Evolutionary conservation across 2,888 invertebrate species (phyloP).

Genomic region (Nemotelus nigrinus): DNA sequence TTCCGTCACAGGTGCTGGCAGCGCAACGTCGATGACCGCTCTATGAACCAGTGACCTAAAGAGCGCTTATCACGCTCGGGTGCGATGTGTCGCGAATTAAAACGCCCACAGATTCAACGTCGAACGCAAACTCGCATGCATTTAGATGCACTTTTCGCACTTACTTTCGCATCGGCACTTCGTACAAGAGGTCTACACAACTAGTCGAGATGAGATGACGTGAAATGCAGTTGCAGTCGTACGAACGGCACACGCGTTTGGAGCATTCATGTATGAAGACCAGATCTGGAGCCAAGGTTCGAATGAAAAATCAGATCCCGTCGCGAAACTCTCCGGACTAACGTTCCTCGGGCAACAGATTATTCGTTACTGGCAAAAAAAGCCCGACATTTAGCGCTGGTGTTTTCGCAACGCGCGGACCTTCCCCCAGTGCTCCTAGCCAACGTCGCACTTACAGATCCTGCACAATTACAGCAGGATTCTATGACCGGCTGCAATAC

Average conservation of each 20-base stretch:
- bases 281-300: conserved; percentile 15
- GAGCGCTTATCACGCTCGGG: neutral
- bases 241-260: neutral
- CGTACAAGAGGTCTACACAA: conserved; percentile 11
- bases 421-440: neutral
- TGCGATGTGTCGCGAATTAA: conserved; percentile 21
- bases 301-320: conserved; percentile 6
- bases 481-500: neutral
- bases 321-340: conserved; percentile 19
- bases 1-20: conserved; percentile 5
- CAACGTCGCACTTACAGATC: neutral
- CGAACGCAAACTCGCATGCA: conserved; percentile 5
- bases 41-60: conserved; percentile 27
- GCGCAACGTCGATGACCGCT: conserved; percentile 34
- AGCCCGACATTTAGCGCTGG: conserved; percentile 22
- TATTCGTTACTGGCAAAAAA: conserved; percentile 41
- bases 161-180: neutral
- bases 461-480: conserved; percentile 20
- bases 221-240: neutral
- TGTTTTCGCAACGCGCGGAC: conserved; percentile 14
- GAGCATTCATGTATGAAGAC: conserved; percentile 24
- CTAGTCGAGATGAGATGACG: conserved; percentile 9
- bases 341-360: conserved; percentile 39
- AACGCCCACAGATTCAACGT: conserved; percentile 1
- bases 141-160: conserved; percentile 34